Conservation (phyloP, 2,888 invertebrate genomes). For the Chironomus riparius region DNA sequence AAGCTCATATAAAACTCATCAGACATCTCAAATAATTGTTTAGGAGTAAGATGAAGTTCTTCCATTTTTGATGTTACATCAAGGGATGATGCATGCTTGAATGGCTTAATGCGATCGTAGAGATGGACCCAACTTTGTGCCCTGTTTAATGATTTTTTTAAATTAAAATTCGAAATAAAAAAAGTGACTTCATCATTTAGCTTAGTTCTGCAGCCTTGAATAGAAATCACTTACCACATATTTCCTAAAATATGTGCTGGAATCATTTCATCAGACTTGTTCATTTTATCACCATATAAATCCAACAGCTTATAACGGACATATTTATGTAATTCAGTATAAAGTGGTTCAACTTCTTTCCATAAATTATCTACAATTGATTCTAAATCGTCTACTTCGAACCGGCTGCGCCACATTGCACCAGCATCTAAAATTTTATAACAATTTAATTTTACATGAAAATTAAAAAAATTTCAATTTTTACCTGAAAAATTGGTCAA, state of each 20-base stretch:
- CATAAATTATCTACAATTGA: slow-evolving; percentile 38
- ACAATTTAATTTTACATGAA: slow-evolving; percentile 34
- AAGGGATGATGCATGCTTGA: slow-evolving; percentile 33
- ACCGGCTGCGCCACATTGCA: slow-evolving; percentile 45
- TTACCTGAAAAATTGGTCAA: slow-evolving; percentile 37
- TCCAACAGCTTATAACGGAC: slow-evolving; percentile 42
- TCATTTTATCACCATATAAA: slow-evolving; percentile 41
- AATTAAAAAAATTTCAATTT: background rate
- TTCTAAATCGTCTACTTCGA: slow-evolving; percentile 43
- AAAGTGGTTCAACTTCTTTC: slow-evolving; percentile 45
- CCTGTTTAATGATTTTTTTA: background rate
- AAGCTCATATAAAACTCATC: slow-evolving; percentile 45
- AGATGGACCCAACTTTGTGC: slow-evolving; percentile 45
- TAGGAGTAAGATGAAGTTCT: slow-evolving; percentile 33
- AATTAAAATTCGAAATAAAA: too few relatives aligned
- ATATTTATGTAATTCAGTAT: slow-evolving; percentile 47
- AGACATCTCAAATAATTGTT: slow-evolving; percentile 43
- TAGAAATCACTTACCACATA: slow-evolving; percentile 28
- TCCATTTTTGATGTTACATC: slow-evolving; percentile 46
- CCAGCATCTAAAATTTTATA: slow-evolving; percentile 41
- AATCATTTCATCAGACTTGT: slow-evolving; percentile 42
- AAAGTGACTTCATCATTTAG: too few relatives aligned
- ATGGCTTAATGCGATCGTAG: slow-evolving; percentile 39
- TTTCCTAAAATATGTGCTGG: slow-evolving; percentile 51
- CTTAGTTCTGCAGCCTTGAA: too few relatives aligned